Base-by-base conservation (phyloP, 2,888 invertebrate species). In the Lottia gigantea region DNA sequence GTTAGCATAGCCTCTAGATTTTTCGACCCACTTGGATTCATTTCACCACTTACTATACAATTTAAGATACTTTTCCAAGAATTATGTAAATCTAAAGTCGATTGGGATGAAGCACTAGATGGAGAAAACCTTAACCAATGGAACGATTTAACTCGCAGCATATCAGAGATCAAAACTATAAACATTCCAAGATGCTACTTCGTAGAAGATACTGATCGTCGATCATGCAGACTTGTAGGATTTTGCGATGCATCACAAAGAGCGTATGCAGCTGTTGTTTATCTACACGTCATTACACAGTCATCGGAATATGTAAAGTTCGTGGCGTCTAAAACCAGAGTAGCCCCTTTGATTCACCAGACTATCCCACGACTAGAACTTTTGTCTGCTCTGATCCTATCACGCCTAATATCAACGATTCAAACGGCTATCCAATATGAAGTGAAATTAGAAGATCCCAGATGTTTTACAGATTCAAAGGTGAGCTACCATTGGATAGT, bases 11-110 rank as follows among this genome's bases (percentile, higher is more conserved):
- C 49, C 16, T 49, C 49, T n/a, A 49, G 19, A 19, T 49, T 49
- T 49, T 49, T 49, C 15, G 19, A 49, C 49, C 49, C 49, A n/a
- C 49, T 49, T 49, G 49, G 49, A 49, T 49, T 49, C 49, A 49
- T 49, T 19, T 49, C 19, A 19, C 49, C 49, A 12, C 19, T 49
- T n/a, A 49, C 49, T 16, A 49, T 49, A 15, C 14, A 16, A 8
- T 49, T 49, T 16, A 49, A 49, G 19, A 49, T 49, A 49, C 49
- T 49, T 7, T 49, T 49, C 49, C 49, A 49, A 49, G 49, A 49
- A n/a, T 49, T 49, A 49, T 49, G 49, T 49, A 49, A 49, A 49
- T 19, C 19, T 8, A 49, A n/a, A 49, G 15, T n/a, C 16, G 49
- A 49, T 49, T n/a, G 49, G 49, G 16, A 49, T 49, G 49, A 49